Conservation (phyloP, 2,113 vertebrate species). For the Sapayoa aenigma region DNA sequence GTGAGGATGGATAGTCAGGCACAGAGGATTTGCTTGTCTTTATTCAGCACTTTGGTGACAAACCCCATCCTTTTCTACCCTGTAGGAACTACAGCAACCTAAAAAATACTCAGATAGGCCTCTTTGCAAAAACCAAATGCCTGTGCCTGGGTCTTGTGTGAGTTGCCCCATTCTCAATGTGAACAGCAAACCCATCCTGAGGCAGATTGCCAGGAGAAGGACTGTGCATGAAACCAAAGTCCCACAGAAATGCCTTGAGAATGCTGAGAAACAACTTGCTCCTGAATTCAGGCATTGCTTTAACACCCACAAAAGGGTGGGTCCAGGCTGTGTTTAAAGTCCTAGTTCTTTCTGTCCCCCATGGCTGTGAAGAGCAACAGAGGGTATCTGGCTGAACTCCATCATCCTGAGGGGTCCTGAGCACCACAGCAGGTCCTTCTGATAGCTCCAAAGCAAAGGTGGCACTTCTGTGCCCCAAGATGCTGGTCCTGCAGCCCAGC, state of each 20-base stretch:
- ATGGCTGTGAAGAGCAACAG: background rate
- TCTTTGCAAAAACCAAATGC: background rate
- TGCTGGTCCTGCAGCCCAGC: background rate
- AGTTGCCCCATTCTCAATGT: background rate
- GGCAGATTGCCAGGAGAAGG: background rate
- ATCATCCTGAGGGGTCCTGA: background rate
- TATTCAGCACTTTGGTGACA: background rate
- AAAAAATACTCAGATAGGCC: background rate
- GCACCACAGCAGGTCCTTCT: background rate
- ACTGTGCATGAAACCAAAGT: background rate
- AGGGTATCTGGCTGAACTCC: background rate
- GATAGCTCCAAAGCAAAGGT: background rate
- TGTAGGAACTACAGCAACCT: background rate
- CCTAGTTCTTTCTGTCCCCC: background rate
- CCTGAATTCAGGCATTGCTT: background rate
- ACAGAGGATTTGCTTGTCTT: background rate
- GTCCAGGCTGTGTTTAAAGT: background rate
- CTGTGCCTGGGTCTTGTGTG: background rate
- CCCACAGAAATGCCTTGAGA: background rate
- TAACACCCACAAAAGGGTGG: background rate
- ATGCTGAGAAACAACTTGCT: background rate
- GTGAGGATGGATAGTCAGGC: background rate
- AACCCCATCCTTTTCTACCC: background rate
- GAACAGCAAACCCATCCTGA: background rate
- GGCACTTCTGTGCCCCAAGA: background rate